These are phyloP conservation scores for Austrofundulus limnaeus DNA, from an alignment of 2,113 vertebrate genomes.

Conservation along the genomic window DNA sequence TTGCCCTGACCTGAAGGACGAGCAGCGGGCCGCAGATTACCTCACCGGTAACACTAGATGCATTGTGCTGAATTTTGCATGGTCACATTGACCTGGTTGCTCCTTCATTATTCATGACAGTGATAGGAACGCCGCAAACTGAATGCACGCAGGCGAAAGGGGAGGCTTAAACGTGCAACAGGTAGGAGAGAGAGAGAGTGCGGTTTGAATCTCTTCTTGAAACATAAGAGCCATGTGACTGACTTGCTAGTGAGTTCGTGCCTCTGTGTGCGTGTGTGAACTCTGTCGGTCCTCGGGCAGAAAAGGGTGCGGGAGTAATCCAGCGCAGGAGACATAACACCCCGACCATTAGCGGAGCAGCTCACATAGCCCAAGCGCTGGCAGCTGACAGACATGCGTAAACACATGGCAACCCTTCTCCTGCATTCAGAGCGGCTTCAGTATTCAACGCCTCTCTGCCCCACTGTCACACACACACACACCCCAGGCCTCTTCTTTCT, in stretches of 20 bases:
- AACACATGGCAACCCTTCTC: slow-evolving; percentile 67
- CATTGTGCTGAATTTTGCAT: slow-evolving; percentile 78
- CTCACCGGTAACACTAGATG: slow-evolving; percentile 72
- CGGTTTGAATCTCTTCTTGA: slow-evolving; percentile 31
- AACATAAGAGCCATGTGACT: slow-evolving; percentile 49
- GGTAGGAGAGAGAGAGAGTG: slow-evolving; percentile 30
- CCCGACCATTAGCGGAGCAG: slow-evolving; percentile 58
- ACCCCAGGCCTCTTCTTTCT: slow-evolving; percentile 51
- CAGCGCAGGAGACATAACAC: slow-evolving; percentile 68
- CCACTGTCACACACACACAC: no score
- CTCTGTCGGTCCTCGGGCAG: slow-evolving; percentile 55
- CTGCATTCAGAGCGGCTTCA: slow-evolving; percentile 49
- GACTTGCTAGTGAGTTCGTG: slow-evolving; percentile 41
- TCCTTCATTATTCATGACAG: slow-evolving; percentile 76
- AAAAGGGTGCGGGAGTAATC: slow-evolving; percentile 55
- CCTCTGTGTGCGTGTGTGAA: slow-evolving; percentile 43
- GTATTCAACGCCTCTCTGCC: slow-evolving; percentile 52
- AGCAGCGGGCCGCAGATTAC: slow-evolving; percentile 52
- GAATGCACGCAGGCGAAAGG: slow-evolving; percentile 40
- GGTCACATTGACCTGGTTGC: slow-evolving; percentile 75
- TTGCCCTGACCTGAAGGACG: slow-evolving; percentile 55
- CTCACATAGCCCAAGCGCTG: slow-evolving; percentile 66
- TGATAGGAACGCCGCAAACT: slow-evolving; percentile 53
- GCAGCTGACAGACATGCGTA: slow-evolving; percentile 67
- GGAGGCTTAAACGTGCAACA: slow-evolving; percentile 32